Evolutionary conservation across 2,113 vertebrate genomes (phyloP), one percentile per base, ranked within the genome.

Genomic region (Tringa solitaria): DNA sequence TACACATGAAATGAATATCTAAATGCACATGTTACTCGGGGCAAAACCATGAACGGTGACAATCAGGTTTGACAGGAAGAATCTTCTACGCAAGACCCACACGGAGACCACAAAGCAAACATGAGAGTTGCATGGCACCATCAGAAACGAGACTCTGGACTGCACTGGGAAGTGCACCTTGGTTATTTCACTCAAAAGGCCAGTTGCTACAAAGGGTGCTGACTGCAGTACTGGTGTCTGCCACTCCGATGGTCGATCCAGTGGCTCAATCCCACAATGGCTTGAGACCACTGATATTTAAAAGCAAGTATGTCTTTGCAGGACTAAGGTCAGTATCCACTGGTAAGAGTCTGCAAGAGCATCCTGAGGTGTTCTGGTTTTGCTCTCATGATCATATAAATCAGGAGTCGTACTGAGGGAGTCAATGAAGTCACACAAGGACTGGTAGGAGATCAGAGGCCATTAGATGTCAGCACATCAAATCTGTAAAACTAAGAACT

Each of bases 1-100:
- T 90, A 91, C 80, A 95, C 78, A 94, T 51, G 84, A 94, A 95
- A 84, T 43, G 65, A 89, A 2, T 75, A 91, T 81, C 91, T 92
- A 97, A 94, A 95, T 83, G 89, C n/a, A 89, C 12, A 3, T 41
- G 65, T 90, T 83, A 73, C 75, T 94, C 76, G 67, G 93, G 95
- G 92, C 54, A 92, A 94, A 70, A 81, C 48, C 69, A 81, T 37
- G 43, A 91, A 61, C 0, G 8, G 76, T 73, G 82, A 93, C 76
- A 39, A 77, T 59, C 59, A 51, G 87, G 79, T 81, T 87, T 50
- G 95, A 95, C 51, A 75, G 76, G 64, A 92, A 91, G 76, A 69
- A 77, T 87, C 61, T 72, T 80, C 57, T 65, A 28, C 4, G 37
- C 21, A 67, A 91, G 83, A 96, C 74, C 59, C 64, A 80, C 30